Percentiles rank a stretch among this genome's conserved stretches.
phyloP scores from a whole-genome alignment of 2,888 invertebrate species.

The Automeris io region DNA sequence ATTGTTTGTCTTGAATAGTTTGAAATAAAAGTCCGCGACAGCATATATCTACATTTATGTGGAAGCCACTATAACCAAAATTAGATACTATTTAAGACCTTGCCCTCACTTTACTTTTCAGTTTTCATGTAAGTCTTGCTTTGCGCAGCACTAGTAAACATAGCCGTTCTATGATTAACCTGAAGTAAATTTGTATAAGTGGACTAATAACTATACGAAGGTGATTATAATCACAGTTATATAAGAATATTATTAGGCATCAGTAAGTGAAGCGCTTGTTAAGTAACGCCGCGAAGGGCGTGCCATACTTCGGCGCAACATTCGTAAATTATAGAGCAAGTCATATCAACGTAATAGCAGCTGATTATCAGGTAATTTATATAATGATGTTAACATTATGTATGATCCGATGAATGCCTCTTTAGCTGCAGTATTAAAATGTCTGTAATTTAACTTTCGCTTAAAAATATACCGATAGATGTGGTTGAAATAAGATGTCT shows the following conservation, averaged over 20 bases:
- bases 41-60: too few species aligned
- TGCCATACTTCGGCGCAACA: slow-evolving; percentile 20
- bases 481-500: too few species aligned
- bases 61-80: too few species aligned
- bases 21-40: too few species aligned
- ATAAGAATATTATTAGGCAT: neutral
- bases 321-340: slow-evolving; percentile 20
- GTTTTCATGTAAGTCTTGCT: too few species aligned
- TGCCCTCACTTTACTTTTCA: too few species aligned
- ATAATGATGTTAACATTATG: slow-evolving; percentile 15
- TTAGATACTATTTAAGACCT: too few species aligned
- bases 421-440: too few species aligned
- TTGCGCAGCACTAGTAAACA: too few species aligned
- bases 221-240: neutral
- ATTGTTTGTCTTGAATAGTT: too few species aligned
- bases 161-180: neutral
- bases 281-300: slow-evolving; percentile 28
- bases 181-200: neutral
- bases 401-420: slow-evolving; percentile 1
- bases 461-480: too few species aligned
- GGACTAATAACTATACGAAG: neutral
- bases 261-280: slow-evolving; percentile 9
- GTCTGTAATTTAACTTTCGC: too few species aligned
- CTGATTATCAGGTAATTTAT: slow-evolving; percentile 28
- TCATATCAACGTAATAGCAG: slow-evolving; percentile 25